Percentiles rank a stretch among this genome's conserved stretches.
phyloP scores from a whole-genome alignment of 2,888 invertebrate genomes.

The Unio pictorum region DNA sequence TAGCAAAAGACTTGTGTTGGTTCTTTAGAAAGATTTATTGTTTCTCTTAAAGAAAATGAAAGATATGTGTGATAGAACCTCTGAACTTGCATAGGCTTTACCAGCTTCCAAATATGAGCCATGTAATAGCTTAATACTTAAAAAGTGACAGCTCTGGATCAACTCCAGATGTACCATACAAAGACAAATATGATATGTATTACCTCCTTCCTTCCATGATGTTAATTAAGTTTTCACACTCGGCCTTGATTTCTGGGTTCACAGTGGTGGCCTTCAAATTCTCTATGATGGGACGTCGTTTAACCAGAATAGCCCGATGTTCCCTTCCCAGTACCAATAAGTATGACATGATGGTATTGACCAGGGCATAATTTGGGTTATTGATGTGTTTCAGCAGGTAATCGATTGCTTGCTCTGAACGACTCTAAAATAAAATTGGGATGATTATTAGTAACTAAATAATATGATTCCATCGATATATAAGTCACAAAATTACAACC shows the following conservation, averaged over 20 bases:
- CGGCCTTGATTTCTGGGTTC: constrained; percentile 37
- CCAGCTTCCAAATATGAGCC: too few relatives aligned
- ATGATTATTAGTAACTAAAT: too few relatives aligned
- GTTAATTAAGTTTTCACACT: constrained; percentile 40
- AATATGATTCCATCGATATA: too few relatives aligned
- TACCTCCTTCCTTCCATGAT: constrained; percentile 60
- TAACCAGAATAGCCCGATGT: constrained; percentile 35
- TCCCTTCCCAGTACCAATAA: constrained; percentile 37
- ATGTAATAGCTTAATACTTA: too few relatives aligned
- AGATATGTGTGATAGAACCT: too few relatives aligned
- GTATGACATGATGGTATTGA: constrained; percentile 18
- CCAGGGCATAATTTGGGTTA: constrained; percentile 13
- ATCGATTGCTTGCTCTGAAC: constrained; percentile 15
- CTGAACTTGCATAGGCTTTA: too few relatives aligned
- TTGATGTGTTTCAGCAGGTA: constrained; percentile 39
- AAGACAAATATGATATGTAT: neutral
- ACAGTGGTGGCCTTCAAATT: constrained; percentile 20
- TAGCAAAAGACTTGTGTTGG: neutral
- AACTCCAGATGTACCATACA: too few relatives aligned
- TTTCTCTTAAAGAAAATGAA: too few relatives aligned
- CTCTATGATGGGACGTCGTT: constrained; percentile 36
- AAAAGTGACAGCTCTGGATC: too few relatives aligned
- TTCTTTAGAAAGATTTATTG: too few relatives aligned
- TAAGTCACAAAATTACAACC: too few relatives aligned
- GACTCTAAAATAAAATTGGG: constrained; percentile 17